phyloP scores from a whole-genome alignment of 2,888 invertebrate genomes.

The Dasypolia templi region DNA sequence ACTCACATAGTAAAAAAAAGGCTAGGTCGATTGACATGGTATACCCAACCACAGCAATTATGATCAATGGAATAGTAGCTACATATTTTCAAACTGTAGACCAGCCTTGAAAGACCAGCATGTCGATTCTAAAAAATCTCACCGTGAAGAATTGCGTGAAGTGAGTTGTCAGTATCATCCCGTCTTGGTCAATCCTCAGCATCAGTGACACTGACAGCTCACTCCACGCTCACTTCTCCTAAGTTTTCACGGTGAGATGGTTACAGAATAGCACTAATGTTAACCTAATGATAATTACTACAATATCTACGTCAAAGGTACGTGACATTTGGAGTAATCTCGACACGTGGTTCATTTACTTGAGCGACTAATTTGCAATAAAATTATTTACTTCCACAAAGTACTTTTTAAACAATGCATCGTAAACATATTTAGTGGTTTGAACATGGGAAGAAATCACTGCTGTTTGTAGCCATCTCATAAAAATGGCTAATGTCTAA shows the following conservation, averaged over 20 bases:
- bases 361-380: conserved; percentile 21
- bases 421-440: conserved; percentile 38
- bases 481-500: conserved; percentile 1
- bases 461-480: background rate
- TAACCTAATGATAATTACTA: background rate
- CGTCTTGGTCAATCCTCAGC: no score
- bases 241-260: no score
- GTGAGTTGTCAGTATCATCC: no score
- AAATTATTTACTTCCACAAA: conserved; percentile 39
- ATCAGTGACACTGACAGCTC: no score
- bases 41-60: background rate
- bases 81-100: no score
- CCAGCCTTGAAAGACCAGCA: no score
- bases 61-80: background rate
- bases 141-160: no score
- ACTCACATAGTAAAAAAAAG: background rate
- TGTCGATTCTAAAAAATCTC: no score
- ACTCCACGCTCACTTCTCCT: no score
- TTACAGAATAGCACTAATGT: no score
- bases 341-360: background rate
- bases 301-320: conserved; percentile 13
- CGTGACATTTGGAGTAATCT: conserved; percentile 46
- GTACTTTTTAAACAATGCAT: conserved; percentile 45
- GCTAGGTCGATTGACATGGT: background rate
- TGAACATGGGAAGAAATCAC: background rate